phyloP scores from a whole-genome alignment of 1,140 invertebrate species.

The Triops cancriformis region DNA sequence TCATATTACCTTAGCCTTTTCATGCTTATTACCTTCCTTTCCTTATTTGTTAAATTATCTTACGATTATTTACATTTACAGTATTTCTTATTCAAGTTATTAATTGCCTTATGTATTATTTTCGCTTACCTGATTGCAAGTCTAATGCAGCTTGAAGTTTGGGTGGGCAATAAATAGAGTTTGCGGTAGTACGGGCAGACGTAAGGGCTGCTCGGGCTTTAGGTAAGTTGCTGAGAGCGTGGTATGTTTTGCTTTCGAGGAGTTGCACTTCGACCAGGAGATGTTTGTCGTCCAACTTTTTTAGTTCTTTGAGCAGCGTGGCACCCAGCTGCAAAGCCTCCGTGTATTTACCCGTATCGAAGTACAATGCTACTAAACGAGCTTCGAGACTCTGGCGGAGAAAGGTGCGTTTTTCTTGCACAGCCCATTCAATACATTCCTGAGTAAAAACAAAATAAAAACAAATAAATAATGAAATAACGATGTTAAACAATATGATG shows the following conservation, averaged over 20 bases:
- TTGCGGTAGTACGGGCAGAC: conserved; percentile 95
- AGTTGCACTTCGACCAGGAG: conserved; percentile 90
- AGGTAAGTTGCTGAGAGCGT: conserved; percentile 91
- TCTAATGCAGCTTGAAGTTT: conserved; percentile 95
- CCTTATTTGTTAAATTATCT: too few relatives aligned
- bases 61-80: too few relatives aligned
- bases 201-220: conserved; percentile 95
- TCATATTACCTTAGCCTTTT: too few relatives aligned
- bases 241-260: conserved; percentile 97
- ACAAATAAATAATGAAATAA: neutral
- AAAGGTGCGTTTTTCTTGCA: conserved; percentile 93
- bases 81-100: too few relatives aligned
- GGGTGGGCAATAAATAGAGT: conserved; percentile 97
- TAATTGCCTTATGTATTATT: conserved; percentile 16
- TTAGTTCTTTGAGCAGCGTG: conserved; percentile 82
- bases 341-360: conserved; percentile 81
- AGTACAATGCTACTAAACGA: conserved; percentile 84
- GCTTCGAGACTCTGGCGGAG: conserved; percentile 91
- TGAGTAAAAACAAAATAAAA: conserved; percentile 53
- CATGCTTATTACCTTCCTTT: too few relatives aligned
- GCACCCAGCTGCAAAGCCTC: conserved; percentile 77
- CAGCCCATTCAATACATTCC: conserved; percentile 99
- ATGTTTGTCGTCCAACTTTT: conserved; percentile 99
- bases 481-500: neutral
- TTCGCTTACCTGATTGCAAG: conserved; percentile 70